Percentiles rank a stretch among this genome's conserved stretches.
Evolutionary conservation across 1,140 invertebrate species (phyloP).

Genomic region (Mya arenaria): DNA sequence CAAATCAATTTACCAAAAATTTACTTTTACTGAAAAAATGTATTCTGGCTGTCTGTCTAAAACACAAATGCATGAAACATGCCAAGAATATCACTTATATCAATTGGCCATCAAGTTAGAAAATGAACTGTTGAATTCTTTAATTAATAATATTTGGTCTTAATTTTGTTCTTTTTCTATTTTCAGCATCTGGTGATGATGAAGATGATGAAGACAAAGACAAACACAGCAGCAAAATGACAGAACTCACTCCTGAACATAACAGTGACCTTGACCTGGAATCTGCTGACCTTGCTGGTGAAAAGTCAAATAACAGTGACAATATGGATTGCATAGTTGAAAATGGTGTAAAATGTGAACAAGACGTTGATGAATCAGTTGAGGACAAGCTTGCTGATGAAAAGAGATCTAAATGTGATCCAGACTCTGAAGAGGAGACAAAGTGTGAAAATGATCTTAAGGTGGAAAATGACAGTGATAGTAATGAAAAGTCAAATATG

Average conservation of each 20-base stretch:
- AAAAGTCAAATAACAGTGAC: constrained; percentile 25
- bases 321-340: no score
- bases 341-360: constrained; percentile 18
- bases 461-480: not conserved
- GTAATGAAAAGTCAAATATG: not conserved
- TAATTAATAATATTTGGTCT: not conserved
- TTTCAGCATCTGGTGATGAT: constrained; percentile 53
- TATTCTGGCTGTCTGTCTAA: not conserved
- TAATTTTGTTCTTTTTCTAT: not conserved
- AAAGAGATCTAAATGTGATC: not conserved
- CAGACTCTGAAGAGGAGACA: constrained; percentile 4
- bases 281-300: constrained; percentile 3
- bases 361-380: not conserved
- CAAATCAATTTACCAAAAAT: not conserved
- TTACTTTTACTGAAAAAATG: not conserved
- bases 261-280: not conserved
- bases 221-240: constrained; percentile 14
- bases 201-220: constrained; percentile 56
- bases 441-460: not conserved
- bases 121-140: not conserved
- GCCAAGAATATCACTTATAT: not conserved
- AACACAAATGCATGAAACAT: not conserved
- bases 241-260: not conserved
- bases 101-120: not conserved
- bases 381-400: not conserved